phyloP scores from a whole-genome alignment of 2,888 invertebrate genomes.

The Drosophila quasianomalipes region DNA sequence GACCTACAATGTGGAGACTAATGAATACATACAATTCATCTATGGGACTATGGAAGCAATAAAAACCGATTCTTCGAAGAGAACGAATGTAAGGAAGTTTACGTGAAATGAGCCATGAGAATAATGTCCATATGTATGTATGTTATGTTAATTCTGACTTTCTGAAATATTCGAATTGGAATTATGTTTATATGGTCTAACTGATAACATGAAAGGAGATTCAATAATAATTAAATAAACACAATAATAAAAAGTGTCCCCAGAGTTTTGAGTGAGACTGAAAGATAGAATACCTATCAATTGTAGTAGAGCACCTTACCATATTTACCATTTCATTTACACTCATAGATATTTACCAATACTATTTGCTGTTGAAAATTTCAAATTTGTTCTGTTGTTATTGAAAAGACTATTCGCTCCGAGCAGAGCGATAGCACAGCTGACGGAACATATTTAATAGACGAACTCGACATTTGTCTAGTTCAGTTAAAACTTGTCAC shows the following conservation, averaged over 20 bases:
- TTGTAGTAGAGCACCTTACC: neutral
- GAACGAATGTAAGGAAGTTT: slow-evolving; percentile 35
- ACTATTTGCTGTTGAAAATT: neutral
- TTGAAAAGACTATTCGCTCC: neutral
- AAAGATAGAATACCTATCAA: neutral
- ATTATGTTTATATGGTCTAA: neutral
- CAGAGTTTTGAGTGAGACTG: neutral
- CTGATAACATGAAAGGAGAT: neutral
- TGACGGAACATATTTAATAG: neutral
- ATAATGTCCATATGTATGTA: too few relatives aligned
- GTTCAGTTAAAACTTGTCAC: neutral
- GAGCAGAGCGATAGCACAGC: neutral
- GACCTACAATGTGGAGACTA: neutral
- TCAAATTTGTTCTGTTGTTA: neutral
- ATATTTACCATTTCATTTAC: neutral
- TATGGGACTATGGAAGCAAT: slow-evolving; percentile 65
- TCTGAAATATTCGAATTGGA: neutral
- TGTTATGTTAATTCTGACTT: neutral
- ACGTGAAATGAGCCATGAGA: slow-evolving; percentile 41
- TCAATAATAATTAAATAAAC: neutral
- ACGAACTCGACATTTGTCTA: neutral
- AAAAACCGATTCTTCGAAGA: slow-evolving; percentile 39
- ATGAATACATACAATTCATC: slow-evolving; percentile 24
- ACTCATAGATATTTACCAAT: neutral
- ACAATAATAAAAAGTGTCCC: rapidly evolving